phyloP scores from a whole-genome alignment of 2,888 invertebrate species.

The Mythimna lalbum region DNA sequence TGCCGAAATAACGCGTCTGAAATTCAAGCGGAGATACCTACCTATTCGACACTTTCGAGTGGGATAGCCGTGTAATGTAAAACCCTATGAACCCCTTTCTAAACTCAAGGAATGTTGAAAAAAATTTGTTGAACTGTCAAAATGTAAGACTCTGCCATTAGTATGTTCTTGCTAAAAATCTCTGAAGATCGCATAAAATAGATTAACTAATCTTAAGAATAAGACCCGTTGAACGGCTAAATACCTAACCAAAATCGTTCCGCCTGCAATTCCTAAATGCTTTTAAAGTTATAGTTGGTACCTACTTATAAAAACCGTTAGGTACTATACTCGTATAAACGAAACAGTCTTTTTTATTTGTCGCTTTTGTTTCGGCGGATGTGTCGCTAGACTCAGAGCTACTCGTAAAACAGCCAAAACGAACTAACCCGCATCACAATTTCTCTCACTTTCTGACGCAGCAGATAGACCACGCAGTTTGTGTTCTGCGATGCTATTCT shows the following conservation, averaged over 20 bases:
- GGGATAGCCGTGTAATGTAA: background rate
- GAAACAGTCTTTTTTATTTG: background rate
- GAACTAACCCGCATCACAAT: background rate
- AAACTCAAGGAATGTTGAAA: background rate
- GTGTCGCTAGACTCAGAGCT: background rate
- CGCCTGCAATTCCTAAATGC: background rate
- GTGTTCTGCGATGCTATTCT: too few species aligned
- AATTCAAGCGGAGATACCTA: background rate
- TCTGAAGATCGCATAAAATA: too few species aligned
- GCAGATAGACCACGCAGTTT: background rate
- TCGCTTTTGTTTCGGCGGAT: background rate
- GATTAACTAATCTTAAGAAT: too few species aligned
- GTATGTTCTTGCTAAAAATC: background rate
- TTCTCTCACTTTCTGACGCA: background rate
- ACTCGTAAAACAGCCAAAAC: slow-evolving; percentile 1
- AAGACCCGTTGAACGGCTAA: background rate
- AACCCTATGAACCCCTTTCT: background rate
- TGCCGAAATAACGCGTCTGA: background rate
- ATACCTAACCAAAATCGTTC: background rate
- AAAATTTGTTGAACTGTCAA: background rate
- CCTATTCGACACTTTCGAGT: too few species aligned
- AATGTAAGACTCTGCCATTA: background rate
- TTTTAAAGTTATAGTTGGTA: background rate
- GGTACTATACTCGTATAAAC: background rate
- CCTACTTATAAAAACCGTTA: too few species aligned